Base-by-base conservation (phyloP, 1,140 invertebrate species). In the Megalonaias nervosa region DNA sequence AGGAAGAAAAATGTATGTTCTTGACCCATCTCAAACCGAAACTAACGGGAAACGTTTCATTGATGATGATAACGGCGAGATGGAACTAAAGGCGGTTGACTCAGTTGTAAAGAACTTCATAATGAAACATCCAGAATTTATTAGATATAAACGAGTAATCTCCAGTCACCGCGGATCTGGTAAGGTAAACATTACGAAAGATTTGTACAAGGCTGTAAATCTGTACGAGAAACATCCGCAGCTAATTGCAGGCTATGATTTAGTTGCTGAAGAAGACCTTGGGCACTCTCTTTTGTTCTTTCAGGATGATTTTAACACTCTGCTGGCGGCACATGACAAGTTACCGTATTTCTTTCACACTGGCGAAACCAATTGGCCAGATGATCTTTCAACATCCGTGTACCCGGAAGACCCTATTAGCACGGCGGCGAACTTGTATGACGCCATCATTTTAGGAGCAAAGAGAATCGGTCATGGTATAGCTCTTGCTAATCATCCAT, bases 361-460 rank as follows among this genome's bases (percentile, higher is more conserved):
- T 14, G 82, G 75, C 9, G 83, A 87, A 79, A 86, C 84, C 15
- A 87, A 79, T 31, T 86, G 84, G 83, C 85, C 85, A 38, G 80
- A 82, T 2, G 83, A 86, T 70, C 58, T 85, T 56, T 65, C 84
- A 59, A 75, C 83, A 17, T 75, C 84, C 26, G 38, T 65, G 48
- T 67, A 69, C 64, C 19, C 61, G 56, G 74, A 79, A 38, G 84
- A 87, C 70, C 75, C 76, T 12, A 80, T 85, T 6, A 61, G 71
- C 31, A 77, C 84, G 16, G 38, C 79, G 23, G 64, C 83, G 31
- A 85, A 87, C 66, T 70, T 75, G 16, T 85, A 81, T 59, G 85
- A 87, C n/a, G 79, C 82, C 1, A 62, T 87, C 48, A 38, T 84
- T 57, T 70, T 85, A 0, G 76, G 76, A 21, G 74, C 80, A 13